phyloP scores from a whole-genome alignment of 2,113 vertebrate species.

The Mellivora capensis region DNA sequence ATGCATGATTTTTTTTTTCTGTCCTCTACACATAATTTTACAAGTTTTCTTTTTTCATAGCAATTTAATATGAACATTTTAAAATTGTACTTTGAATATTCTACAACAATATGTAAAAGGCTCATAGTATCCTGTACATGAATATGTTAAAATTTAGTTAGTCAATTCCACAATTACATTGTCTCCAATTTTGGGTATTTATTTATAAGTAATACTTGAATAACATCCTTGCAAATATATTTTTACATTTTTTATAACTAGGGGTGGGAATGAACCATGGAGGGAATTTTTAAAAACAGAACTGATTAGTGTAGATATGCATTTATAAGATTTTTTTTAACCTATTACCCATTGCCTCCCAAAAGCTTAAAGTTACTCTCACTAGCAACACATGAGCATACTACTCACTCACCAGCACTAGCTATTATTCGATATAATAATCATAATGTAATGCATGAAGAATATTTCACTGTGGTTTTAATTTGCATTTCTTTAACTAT shows the following conservation, averaged over 20 bases:
- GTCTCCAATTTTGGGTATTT: neutral
- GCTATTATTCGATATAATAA: neutral
- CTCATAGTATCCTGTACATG: neutral
- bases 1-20: neutral
- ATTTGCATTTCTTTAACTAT: neutral
- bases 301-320: neutral
- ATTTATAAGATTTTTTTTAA: neutral
- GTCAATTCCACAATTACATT: neutral
- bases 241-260: neutral
- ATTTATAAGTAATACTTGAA: constrained; percentile 8
- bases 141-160: neutral
- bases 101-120: neutral
- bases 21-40: neutral
- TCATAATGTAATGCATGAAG: neutral
- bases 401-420: neutral
- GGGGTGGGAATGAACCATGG: neutral
- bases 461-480: neutral
- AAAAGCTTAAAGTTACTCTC: neutral
- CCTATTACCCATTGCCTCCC: neutral
- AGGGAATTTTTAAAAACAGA: neutral
- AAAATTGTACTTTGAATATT: neutral
- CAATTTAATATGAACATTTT: neutral
- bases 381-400: neutral
- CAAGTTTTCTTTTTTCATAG: neutral
- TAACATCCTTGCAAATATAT: neutral